A percentile compares a stretch with the other conserved stretches of the same genome.
Evolutionary conservation across 2,113 vertebrate genomes (phyloP).

Genomic region (Tachysurus vachellii): DNA sequence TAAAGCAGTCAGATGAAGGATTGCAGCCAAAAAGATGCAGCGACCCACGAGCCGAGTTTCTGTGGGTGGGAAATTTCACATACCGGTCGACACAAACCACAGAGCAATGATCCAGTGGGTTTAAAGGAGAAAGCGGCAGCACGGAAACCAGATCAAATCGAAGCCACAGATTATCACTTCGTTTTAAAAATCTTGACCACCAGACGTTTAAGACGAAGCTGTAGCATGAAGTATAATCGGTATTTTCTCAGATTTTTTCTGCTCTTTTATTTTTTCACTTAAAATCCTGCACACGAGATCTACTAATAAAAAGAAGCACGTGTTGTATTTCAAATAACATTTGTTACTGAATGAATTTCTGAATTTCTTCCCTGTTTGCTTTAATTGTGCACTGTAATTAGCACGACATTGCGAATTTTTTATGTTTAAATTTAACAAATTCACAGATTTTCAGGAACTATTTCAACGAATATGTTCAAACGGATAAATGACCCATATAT

Average conservation of each 20-base stretch:
- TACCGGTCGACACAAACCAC: neutral
- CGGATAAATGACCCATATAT: neutral
- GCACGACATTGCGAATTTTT: neutral
- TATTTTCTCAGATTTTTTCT: too few species aligned
- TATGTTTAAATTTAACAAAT: neutral
- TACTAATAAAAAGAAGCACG: neutral
- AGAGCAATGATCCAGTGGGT: neutral
- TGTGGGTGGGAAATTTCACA: neutral
- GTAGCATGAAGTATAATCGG: neutral
- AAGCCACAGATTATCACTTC: neutral
- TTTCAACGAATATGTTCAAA: neutral
- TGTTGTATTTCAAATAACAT: too few species aligned
- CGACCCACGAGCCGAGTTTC: neutral
- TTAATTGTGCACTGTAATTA: too few species aligned
- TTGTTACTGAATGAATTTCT: too few species aligned
- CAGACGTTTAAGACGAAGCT: neutral
- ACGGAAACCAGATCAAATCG: neutral
- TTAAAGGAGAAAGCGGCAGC: neutral
- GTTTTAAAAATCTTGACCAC: neutral
- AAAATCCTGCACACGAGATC: neutral
- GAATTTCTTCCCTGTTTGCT: too few species aligned
- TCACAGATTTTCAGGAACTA: neutral
- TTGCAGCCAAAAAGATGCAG: neutral
- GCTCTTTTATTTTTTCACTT: too few species aligned
- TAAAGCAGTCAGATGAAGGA: neutral